Evolutionary conservation across 2,113 vertebrate genomes (phyloP).

Genomic region (Merops nubicus): DNA sequence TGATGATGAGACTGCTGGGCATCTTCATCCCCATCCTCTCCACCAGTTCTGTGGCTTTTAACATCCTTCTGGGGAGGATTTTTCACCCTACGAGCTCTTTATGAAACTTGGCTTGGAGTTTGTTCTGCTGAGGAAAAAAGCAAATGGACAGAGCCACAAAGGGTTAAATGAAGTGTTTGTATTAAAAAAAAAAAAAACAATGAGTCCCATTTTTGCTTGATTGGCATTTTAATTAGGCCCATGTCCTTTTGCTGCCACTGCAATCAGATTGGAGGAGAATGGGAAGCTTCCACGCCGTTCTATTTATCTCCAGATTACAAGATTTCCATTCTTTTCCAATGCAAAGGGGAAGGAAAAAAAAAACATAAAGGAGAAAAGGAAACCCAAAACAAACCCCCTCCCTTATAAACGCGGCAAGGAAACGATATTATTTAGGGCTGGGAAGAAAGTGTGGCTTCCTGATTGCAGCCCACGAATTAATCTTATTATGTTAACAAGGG

Average conservation of each 20-base stretch:
- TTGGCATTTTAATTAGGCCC: conserved; percentile 78
- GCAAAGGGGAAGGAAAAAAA: background rate
- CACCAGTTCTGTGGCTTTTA: background rate
- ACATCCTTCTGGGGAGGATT: accelerated
- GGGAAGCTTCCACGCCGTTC: conserved; percentile 61
- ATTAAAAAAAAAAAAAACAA: conserved; percentile 64
- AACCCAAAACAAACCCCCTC: background rate
- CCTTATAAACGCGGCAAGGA: conserved; percentile 8
- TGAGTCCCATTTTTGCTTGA: conserved; percentile 65
- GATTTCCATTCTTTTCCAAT: background rate
- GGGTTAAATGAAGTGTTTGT: conserved; percentile 49
- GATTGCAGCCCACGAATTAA: conserved; percentile 33
- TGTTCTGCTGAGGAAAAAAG: background rate
- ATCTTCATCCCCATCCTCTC: background rate
- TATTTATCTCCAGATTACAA: conserved; percentile 66
- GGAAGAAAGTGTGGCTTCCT: conserved; percentile 6
- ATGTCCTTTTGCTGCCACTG: conserved; percentile 57
- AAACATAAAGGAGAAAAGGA: accelerated
- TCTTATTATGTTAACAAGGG: conserved; percentile 63
- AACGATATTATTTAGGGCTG: background rate
- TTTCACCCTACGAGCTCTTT: background rate
- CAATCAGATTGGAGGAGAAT: conserved; percentile 69
- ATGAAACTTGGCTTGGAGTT: background rate
- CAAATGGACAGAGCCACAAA: background rate
- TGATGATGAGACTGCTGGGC: background rate